Conservation (phyloP, 2,113 vertebrate genomes). For the Vidua macroura region DNA sequence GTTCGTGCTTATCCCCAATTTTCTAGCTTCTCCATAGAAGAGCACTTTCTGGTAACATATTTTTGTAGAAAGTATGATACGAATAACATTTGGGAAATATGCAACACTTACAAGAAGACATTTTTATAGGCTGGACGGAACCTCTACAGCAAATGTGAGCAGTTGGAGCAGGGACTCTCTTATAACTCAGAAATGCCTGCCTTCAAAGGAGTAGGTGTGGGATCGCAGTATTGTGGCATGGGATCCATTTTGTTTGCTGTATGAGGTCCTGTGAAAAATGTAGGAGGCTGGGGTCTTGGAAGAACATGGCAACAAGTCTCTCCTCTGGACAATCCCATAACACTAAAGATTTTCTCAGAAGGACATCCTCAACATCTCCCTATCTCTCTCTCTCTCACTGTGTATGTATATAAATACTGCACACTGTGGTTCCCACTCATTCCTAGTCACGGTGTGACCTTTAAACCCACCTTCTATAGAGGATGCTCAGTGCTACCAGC, state of each 20-base stretch:
- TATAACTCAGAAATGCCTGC: background rate
- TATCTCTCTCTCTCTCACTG: background rate
- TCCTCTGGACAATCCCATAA: background rate
- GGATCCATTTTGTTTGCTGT: background rate
- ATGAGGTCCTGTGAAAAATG: background rate
- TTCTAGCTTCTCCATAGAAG: background rate
- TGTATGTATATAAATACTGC: background rate
- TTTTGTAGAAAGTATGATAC: background rate
- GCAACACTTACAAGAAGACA: background rate
- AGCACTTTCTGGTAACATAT: background rate
- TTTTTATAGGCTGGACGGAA: background rate
- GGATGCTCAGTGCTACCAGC: background rate
- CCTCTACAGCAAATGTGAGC: background rate
- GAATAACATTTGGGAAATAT: background rate
- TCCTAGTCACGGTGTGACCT: background rate
- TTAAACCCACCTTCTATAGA: background rate
- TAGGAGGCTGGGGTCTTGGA: background rate
- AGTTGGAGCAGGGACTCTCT: background rate
- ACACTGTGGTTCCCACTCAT: background rate
- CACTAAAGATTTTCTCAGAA: background rate
- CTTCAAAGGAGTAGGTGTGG: background rate
- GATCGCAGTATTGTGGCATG: background rate
- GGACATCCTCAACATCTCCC: background rate
- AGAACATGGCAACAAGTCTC: background rate
- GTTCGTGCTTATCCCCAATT: conserved; percentile 59